Base-by-base conservation (phyloP, 2,888 invertebrate genomes). In the Cryptocephalus moraei region DNA sequence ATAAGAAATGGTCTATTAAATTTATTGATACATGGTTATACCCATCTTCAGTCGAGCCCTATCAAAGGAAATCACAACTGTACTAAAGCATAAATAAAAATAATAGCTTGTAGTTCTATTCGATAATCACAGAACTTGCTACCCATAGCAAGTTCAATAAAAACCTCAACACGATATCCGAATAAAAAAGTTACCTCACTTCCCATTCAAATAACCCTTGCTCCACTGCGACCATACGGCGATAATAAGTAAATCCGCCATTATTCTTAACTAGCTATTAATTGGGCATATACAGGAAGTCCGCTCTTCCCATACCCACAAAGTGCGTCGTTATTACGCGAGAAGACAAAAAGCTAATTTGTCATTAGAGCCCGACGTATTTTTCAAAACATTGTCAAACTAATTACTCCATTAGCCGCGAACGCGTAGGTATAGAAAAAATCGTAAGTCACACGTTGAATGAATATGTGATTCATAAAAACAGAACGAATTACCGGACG, bases 181-280 rank as follows among this genome's bases (percentile, higher is more conserved):
- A n/a, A n/a, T n/a, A n/a, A n/a, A n/a, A n/a, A n/a, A n/a, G n/a
- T n/a, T n/a, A n/a, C n/a, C n/a, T n/a, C n/a, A n/a, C n/a, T n/a
- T n/a, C n/a, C n/a, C n/a, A n/a, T n/a, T n/a, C n/a, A n/a, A n/a
- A n/a, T n/a, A n/a, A n/a, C n/a, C n/a, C n/a, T n/a, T n/a, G n/a
- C n/a, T n/a, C n/a, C n/a, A n/a, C n/a, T n/a, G n/a, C n/a, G n/a
- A 14, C 42, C 42, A 42, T 42, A 31, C 31, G 42, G 32, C 33
- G 42, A 32, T 42, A 32, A 32, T n/a, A 40, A 32, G 13, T 32
- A 33, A 46, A 46, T 46, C 42, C 31, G 40, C 33, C 46, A 40
- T 49, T 49, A 49, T 33, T 43, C 41, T 45, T 43, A 49, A 49
- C 49, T 43, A 49, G 43, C 45, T 34, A 46, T 43, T 49, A 49